Base-by-base conservation (phyloP, 2,797 vertebrate genomes). In the Carduelis carduelis region DNA sequence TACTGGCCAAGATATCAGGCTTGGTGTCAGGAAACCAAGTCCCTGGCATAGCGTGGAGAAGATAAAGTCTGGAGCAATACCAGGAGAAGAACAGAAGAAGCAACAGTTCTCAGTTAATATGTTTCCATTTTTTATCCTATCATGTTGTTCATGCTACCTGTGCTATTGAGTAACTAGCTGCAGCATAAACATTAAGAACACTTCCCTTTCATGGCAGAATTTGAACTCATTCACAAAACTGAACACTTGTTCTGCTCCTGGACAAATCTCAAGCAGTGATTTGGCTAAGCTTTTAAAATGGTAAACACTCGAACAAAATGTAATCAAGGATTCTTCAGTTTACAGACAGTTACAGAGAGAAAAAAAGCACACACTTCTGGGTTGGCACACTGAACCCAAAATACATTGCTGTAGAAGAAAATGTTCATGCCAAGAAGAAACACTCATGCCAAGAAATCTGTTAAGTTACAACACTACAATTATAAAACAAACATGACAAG, bases 321-420 rank as follows among this genome's bases (percentile, higher is more conserved):
- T 37, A 90, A 78, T 77, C 49, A 78, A 68, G 34, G 49, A 68
- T 68, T 91, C 47, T 72, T 90, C 55, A 83, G 72, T 90, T 93
- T 95, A 81, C 60, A 90, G 85, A 80, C 49, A 93, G 53, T 16
- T 80, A 52, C 44, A 77, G 70, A 65, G 18, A 78, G 30, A 41
- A 80, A 76, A 75, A 66, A 79, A 5, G 0, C 30, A 65, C 39
- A 44, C 35, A 34, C 50, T 83, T 66, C 91, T 77, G 71, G 53
- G 56, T 32, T 94, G 94, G 93, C 89, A 95, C n/a, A 81, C 68
- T 70, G 82, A 90, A 95, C 32, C 46, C 55, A 79, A 78, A 90
- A 86, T 41, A 61, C 26, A 2, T 34, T 65, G 28, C 82, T 72
- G 68, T 55, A 71, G 65, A 74, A 95, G 56, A 74, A 83, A 91